Base-by-base conservation (phyloP, 2,888 invertebrate genomes). In the Dryomyza anilis region DNA sequence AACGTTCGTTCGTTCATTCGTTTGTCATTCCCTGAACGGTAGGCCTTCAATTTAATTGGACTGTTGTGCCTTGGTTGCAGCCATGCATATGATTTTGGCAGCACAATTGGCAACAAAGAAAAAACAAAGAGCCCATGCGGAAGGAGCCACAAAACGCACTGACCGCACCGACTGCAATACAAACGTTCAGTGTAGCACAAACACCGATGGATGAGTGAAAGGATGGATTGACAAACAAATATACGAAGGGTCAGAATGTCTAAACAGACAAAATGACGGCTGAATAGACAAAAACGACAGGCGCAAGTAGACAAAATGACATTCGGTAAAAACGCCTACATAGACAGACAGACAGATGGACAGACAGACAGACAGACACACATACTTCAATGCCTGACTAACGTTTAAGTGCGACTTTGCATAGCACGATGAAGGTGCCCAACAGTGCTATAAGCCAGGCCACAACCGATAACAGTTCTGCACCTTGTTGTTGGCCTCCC, bases 91-190 rank as follows among this genome's bases (percentile, higher is more conserved):
- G 29, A 58, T 55, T 55, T 55, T 21, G 16, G 29, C n/a, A n/a
- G n/a, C n/a, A 27, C n/a, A 58, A 29, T 30, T 27, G 29, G 45
- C 29, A 45, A 25, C 25, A 57, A 43, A 23, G 29, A 48, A 36
- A 60, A 60, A 50, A 50, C 60, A 60, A 50, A 60, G 12, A 23
- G 48, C 14, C 36, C 16, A 60, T 16, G 25, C 10, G 36, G n/a
- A 50, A 60, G 25, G 27, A 27, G 25, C 52, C 60, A 60, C 60
- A 52, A 52, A 52, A 60, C 19, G 50, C 60, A 52, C 39, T 60
- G 52, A 50, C 60, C 60, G 27, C 60, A 60, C 21, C 60, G 50
- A 36, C 21, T 39, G 50, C 39, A 21, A 14, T 48, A 14, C 30
- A 33, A 60, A 45, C 16, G n/a, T n/a, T n/a, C n/a, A n/a, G n/a